Evolutionary conservation across 2,113 vertebrate genomes (phyloP).

Genomic region (Aspiorhynchus laticeps): DNA sequence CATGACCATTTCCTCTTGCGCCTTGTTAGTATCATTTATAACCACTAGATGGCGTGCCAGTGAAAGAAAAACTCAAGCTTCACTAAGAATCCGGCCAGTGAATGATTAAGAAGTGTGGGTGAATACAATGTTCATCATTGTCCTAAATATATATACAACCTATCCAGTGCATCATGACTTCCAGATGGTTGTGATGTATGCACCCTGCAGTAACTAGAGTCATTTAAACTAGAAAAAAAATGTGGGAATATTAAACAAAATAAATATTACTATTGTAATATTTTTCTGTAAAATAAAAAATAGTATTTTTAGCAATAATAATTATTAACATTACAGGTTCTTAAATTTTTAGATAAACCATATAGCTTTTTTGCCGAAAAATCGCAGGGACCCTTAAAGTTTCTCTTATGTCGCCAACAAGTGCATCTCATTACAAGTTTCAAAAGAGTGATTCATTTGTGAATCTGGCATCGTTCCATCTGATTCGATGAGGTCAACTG

Average conservation of each 20-base stretch:
- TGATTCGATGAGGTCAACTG: background rate
- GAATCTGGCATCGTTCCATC: background rate
- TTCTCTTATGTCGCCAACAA: background rate
- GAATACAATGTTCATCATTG: background rate
- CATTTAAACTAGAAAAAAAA: too few relatives aligned
- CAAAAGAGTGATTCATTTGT: background rate
- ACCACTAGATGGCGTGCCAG: slow-evolving; percentile 63
- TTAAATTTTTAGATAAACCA: background rate
- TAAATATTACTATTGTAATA: background rate
- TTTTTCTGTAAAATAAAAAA: background rate
- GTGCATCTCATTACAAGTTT: background rate
- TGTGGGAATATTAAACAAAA: background rate
- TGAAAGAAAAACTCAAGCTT: background rate
- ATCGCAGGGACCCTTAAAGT: background rate
- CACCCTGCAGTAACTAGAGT: background rate
- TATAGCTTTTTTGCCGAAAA: background rate
- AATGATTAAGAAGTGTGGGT: background rate
- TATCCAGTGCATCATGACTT: background rate
- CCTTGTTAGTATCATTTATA: background rate
- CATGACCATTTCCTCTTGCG: background rate
- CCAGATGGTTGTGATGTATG: background rate
- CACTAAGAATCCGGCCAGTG: background rate
- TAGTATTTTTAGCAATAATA: background rate
- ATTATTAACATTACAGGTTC: background rate
- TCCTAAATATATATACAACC: background rate